Evolutionary conservation across 2,113 vertebrate genomes (phyloP).

Genomic region (Pachycephala philippinensis): DNA sequence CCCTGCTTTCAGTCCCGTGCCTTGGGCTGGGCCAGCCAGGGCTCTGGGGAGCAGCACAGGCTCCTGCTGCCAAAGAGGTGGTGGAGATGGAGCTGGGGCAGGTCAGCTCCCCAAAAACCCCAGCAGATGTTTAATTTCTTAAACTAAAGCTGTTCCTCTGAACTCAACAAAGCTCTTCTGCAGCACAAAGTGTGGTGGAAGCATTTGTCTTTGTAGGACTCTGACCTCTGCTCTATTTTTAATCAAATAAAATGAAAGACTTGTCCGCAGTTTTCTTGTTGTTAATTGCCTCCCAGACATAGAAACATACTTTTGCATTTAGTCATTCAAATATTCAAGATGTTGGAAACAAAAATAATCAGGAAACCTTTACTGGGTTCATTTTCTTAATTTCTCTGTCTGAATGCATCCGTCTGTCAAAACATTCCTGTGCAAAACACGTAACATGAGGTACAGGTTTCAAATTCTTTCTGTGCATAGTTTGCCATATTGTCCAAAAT

Average conservation of each 20-base stretch:
- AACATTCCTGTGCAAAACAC: background rate
- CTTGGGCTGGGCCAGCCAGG: background rate
- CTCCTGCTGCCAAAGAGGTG: background rate
- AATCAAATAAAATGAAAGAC: background rate
- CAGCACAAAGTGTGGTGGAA: background rate
- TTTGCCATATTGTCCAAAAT: background rate
- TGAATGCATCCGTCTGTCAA: conserved; percentile 37
- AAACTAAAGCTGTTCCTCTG: background rate
- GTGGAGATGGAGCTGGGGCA: background rate
- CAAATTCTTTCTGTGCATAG: background rate
- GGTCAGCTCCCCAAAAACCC: background rate
- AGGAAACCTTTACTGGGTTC: background rate
- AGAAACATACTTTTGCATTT: conserved; percentile 28
- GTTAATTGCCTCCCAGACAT: conserved; percentile 34
- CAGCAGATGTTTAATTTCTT: background rate
- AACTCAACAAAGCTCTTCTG: background rate
- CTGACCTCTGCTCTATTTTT: background rate
- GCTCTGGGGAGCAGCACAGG: background rate
- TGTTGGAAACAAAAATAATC: conserved; percentile 30
- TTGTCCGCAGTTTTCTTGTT: background rate
- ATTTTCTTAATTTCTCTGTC: conserved; percentile 26
- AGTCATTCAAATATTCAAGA: conserved; percentile 10
- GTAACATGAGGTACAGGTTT: background rate
- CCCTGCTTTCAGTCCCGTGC: background rate
- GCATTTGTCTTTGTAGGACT: background rate